These are phyloP conservation scores for Balaenoptera acutorostrata DNA, from an alignment of 2,113 vertebrate species.

Conservation along the genomic window DNA sequence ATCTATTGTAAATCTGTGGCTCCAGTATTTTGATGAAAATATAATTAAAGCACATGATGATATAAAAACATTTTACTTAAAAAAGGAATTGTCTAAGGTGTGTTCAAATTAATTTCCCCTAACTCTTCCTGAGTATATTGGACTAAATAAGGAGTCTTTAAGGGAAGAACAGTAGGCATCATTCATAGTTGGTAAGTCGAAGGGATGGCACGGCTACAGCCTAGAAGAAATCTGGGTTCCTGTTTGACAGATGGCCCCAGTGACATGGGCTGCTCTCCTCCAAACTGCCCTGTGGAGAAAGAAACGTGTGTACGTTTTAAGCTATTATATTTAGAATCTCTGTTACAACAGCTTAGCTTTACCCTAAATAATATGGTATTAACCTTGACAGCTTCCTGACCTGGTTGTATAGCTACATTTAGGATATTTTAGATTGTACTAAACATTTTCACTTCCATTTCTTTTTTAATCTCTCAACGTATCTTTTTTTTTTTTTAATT, in stretches of 20 bases:
- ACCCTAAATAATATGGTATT: background rate
- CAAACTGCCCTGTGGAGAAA: background rate
- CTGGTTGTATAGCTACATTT: background rate
- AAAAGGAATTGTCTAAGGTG: background rate
- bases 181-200: background rate
- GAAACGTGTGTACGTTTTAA: background rate
- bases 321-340: background rate
- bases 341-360: background rate
- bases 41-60: background rate
- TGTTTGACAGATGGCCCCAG: background rate
- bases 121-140: background rate
- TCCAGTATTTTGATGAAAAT: background rate
- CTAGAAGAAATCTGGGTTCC: background rate
- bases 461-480: background rate
- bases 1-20: background rate
- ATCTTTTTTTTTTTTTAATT: too few relatives aligned
- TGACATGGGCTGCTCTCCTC: background rate
- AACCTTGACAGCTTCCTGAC: background rate
- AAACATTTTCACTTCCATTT: background rate
- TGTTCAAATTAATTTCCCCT: background rate
- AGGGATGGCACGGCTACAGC: background rate
- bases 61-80: background rate
- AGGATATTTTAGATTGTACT: background rate
- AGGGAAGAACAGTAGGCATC: background rate
- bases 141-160: background rate